Percentiles rank a stretch among this genome's conserved stretches.
phyloP scores from a whole-genome alignment of 30 jellyfish, hydroid and myxozoan species.

The Cassiopea andromeda region DNA sequence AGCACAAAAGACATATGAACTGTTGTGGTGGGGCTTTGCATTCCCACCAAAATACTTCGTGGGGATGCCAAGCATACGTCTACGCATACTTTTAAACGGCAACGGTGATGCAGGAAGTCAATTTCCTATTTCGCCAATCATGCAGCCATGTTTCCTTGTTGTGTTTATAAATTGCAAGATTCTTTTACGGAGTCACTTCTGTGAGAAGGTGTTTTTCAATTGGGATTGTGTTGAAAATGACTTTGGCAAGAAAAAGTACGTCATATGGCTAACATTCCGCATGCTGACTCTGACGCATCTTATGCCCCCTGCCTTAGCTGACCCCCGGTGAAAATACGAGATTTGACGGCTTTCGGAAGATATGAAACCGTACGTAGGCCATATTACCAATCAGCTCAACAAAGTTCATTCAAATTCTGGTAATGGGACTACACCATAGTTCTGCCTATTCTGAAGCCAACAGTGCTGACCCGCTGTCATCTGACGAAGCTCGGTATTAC shows the following conservation, averaged over 20 bases:
- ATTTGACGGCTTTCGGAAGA: slow-evolving; percentile 9
- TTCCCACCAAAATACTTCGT: no score
- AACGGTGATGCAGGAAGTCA: neutral
- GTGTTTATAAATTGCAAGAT: neutral
- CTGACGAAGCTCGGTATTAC: slow-evolving; percentile 19
- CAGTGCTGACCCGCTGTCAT: slow-evolving; percentile 38
- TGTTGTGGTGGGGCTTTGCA: no score
- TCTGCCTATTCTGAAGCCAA: neutral
- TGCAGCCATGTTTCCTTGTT: neutral
- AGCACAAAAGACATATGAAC: no score
- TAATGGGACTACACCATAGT: neutral
- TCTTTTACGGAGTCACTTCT: neutral
- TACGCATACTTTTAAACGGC: neutral
- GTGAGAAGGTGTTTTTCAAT: neutral
- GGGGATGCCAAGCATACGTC: neutral
- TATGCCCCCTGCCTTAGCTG: neutral
- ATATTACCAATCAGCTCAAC: neutral
- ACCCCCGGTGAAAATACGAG: slow-evolving; percentile 5
- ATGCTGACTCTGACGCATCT: neutral
- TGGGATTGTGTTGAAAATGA: neutral
- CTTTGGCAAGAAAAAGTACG: neutral
- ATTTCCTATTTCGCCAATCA: neutral
- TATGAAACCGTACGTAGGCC: slow-evolving; percentile 19
- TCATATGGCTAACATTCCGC: neutral
- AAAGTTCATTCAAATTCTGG: neutral